These are phyloP conservation scores for Drosophila pandora DNA, from an alignment of 1,140 invertebrate genomes.

Conservation along the genomic window DNA sequence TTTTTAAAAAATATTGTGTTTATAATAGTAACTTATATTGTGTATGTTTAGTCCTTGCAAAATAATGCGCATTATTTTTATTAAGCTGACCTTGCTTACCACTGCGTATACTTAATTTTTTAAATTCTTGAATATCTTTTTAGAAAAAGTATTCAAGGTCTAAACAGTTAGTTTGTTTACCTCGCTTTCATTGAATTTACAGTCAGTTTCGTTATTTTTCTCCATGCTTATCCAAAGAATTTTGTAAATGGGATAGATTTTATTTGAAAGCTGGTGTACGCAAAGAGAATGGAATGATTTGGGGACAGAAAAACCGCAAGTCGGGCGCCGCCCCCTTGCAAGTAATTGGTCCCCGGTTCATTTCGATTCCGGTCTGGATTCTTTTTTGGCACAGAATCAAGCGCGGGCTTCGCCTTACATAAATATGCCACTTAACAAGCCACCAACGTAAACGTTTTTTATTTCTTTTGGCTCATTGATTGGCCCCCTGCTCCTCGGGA, in stretches of 20 bases:
- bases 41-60: too few species aligned
- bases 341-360: constrained; percentile 63
- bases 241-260: constrained; percentile 46
- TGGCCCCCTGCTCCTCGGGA: constrained; percentile 12
- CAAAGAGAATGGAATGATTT: constrained; percentile 18
- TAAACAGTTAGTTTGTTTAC: background rate
- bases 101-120: background rate
- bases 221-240: constrained; percentile 22
- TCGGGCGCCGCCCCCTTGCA: constrained; percentile 36
- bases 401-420: constrained; percentile 48
- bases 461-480: constrained; percentile 45
- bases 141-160: background rate
- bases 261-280: constrained; percentile 21
- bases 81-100: background rate
- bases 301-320: constrained; percentile 31
- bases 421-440: constrained; percentile 74
- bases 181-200: constrained; percentile 8
- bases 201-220: constrained; percentile 10
- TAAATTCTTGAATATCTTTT: background rate
- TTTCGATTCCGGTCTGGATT: constrained; percentile 51
- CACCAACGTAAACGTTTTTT: constrained; percentile 54
- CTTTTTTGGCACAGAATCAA: constrained; percentile 60
- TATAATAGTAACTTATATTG: too few species aligned
- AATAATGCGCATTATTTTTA: background rate
- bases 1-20: too few species aligned